Percentiles rank a stretch among this genome's conserved stretches.
Evolutionary conservation across 2,797 vertebrate species (phyloP).

Genomic region (Neoniphon sammara): DNA sequence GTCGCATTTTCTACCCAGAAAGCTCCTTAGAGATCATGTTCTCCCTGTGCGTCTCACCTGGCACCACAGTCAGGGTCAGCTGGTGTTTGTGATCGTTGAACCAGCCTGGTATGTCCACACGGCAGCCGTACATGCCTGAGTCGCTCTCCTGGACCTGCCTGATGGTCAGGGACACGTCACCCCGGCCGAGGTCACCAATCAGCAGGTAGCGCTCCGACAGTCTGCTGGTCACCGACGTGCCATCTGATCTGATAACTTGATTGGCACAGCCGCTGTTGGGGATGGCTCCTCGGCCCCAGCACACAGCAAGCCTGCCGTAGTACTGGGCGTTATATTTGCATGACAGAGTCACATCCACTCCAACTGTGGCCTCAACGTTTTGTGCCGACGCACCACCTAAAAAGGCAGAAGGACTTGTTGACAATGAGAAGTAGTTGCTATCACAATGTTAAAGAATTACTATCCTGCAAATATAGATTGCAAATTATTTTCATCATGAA

Average conservation of each 20-base stretch:
- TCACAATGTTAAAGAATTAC: background rate
- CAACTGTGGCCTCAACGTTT: constrained; percentile 63
- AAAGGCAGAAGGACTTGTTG: background rate
- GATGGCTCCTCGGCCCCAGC: constrained; percentile 85
- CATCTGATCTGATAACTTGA: constrained; percentile 78
- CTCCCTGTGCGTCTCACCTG: constrained; percentile 72
- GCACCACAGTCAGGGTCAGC: constrained; percentile 69
- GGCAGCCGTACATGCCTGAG: constrained; percentile 87
- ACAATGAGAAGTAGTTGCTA: background rate
- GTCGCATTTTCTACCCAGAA: background rate
- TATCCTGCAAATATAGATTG: background rate
- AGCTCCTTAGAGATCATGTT: background rate
- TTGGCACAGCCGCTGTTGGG: constrained; percentile 67
- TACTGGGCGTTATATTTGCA: constrained; percentile 75
- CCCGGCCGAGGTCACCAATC: constrained; percentile 55
- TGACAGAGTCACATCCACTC: constrained; percentile 75
- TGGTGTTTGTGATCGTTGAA: constrained; percentile 82
- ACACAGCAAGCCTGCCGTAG: constrained; percentile 72
- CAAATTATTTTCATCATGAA: background rate
- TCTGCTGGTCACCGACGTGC: constrained; percentile 57
- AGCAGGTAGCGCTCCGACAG: constrained; percentile 78
- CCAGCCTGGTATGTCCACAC: constrained; percentile 81
- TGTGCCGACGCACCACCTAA: constrained; percentile 40
- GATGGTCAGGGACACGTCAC: constrained; percentile 87
- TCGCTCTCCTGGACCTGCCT: constrained; percentile 71